Evolutionary conservation across 2,113 vertebrate genomes (phyloP), one percentile per base, ranked within the genome.

Genomic region (Peromyscus californicus): DNA sequence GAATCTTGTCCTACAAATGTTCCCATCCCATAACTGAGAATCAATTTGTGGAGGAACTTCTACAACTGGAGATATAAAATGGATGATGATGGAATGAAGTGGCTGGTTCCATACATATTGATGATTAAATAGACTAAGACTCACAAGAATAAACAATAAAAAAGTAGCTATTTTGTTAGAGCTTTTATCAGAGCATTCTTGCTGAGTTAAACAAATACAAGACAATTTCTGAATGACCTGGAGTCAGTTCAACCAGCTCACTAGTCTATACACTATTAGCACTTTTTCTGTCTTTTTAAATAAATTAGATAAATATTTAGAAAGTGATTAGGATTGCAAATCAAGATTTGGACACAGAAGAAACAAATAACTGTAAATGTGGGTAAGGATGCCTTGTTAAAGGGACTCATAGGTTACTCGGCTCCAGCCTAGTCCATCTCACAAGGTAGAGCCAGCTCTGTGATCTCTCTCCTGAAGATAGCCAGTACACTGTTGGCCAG

Each of bases 401-500:
- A 96, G 72, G 63, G 45, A 83, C 51, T 92, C 89, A 74, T 92
- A 92, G 84, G 91, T 94, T 80, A 93, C 70, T 82, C 61, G 45
- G 24, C 10, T 86, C 21, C n/a, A 59, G 7, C 26, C 42, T 65
- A 39, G 19, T 33, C 22, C 93, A 72, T 97, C 3, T 97, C 2
- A n/a, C 84, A 42, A 67, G 72, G 45, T 59, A 72, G 33, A 96
- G 88, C 42, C 76, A 91, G 72, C 95, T 84, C 93, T 42, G 95
- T 96, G 72, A 33, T 13, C 0, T 0, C 42, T 96, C 97, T 88
- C 92, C 57, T 95, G 87, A 91, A 85, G 57, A 72, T 9, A 85
- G 51, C 93, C 92, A 96, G 95, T 95, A 97, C 94, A 91, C 97
- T 97, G 78, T 89, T 97, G 91, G 90, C 89, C 95, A 98, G 96